phyloP scores from a whole-genome alignment of 2,888 invertebrate genomes.

The Conops quadrifasciatus region DNA sequence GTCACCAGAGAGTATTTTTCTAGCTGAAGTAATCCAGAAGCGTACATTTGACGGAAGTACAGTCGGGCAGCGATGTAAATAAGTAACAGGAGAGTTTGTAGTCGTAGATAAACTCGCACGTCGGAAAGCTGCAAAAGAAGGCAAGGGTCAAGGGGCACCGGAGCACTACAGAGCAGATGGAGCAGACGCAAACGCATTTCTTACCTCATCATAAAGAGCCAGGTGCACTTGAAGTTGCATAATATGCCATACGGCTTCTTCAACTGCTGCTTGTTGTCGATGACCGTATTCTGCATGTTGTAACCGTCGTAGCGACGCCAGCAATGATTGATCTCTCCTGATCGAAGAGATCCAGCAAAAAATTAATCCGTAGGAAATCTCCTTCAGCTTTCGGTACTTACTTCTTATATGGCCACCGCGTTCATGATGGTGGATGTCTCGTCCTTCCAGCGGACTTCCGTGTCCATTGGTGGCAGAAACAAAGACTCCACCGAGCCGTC shows the following conservation, averaged over 20 bases:
- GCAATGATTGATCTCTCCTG: slow-evolving; percentile 62
- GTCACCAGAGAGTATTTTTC: slow-evolving; percentile 31
- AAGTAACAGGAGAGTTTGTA: slow-evolving; percentile 64
- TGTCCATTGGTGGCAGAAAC: slow-evolving; percentile 56
- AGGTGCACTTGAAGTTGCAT: slow-evolving; percentile 63
- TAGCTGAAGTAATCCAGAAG: slow-evolving; percentile 60
- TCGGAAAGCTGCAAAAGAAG: slow-evolving; percentile 54
- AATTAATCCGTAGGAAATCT: too few relatives aligned
- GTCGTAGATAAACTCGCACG: slow-evolving; percentile 63
- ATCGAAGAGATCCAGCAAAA: not conserved
- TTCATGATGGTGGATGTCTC: slow-evolving; percentile 59
- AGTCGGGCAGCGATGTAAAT: slow-evolving; percentile 64
- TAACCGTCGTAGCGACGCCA: slow-evolving; percentile 64
- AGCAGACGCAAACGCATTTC: not conserved
- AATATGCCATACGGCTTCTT: slow-evolving; percentile 62
- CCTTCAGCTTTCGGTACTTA: slow-evolving; percentile 44
- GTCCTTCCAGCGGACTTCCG: slow-evolving; percentile 58
- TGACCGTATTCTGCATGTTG: slow-evolving; percentile 59
- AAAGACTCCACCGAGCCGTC: slow-evolving; percentile 12
- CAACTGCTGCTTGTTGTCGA: slow-evolving; percentile 61
- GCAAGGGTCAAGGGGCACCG: not conserved
- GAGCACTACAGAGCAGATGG: not conserved
- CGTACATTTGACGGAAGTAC: slow-evolving; percentile 61
- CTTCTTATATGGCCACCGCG: slow-evolving; percentile 61
- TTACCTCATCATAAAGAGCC: slow-evolving; percentile 62